Conservation (phyloP, 2,888 invertebrate species). For the Pollenia amentaria region DNA sequence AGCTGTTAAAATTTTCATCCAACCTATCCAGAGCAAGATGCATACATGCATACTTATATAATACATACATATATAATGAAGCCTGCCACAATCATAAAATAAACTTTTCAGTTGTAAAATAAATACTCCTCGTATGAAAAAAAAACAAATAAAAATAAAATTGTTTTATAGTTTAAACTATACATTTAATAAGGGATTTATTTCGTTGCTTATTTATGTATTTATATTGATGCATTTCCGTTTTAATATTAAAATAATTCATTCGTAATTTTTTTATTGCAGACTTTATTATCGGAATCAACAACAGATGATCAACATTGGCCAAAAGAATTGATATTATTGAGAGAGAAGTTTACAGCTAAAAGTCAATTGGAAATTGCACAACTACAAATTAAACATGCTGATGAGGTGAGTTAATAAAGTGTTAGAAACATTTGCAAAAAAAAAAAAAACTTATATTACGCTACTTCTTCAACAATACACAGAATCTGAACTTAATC, state of each 20-base stretch:
- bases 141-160: constrained; percentile 33
- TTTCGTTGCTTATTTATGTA: constrained; percentile 2
- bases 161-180: constrained; percentile 15
- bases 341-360: constrained; percentile 90
- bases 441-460: too few species aligned
- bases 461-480: too few species aligned
- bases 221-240: constrained; percentile 86
- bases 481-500: too few species aligned
- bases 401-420: constrained; percentile 86
- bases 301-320: constrained; percentile 89
- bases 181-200: constrained; percentile 34
- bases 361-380: constrained; percentile 88
- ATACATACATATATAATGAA: background rate
- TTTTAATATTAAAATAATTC: constrained; percentile 49
- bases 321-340: constrained; percentile 90
- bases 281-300: constrained; percentile 90
- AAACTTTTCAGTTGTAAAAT: constrained; percentile 24
- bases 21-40: background rate
- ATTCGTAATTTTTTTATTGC: constrained; percentile 71
- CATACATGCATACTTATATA: background rate
- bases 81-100: constrained; percentile 15
- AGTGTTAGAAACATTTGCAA: too few species aligned
- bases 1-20: background rate
- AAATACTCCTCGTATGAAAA: constrained; percentile 3
- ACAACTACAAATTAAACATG: constrained; percentile 86